Evolutionary conservation across 2,888 invertebrate genomes (phyloP), one percentile per base, ranked within the genome.

Genomic region (Drosophila rubida): DNA sequence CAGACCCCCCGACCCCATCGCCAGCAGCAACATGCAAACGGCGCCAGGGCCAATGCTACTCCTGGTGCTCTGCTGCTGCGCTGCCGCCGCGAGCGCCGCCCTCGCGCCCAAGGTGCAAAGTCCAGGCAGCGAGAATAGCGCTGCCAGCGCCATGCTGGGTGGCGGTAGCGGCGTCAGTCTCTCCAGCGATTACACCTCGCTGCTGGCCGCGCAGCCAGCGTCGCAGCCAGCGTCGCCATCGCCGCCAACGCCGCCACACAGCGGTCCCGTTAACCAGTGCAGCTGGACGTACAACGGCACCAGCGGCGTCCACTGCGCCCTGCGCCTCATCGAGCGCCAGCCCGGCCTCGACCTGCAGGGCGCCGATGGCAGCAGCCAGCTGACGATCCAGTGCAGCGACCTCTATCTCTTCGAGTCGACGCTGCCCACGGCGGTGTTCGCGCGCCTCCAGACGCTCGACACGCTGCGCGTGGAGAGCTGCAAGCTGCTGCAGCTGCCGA

Each of bases 391-490:
- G 85, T 97, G 97, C 93, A 96, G 95, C 92, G 95, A 96, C 90
- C 94, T 95, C 65, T 94, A 96, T 85, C 94, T 96, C 62, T 96
- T 95, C 89, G 97, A 97, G 93, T 97, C 97, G 92, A 94, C 95
- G 77, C 92, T 97, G 77, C 94, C 95, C 61, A 94, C 95, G 44
- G 95, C 95, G 76, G 95, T 95, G 80, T 96, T 96, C 91, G 94
- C 95, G 70, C 93, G 96, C 9, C 93, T 97, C 9, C 94, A 94
- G 87, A 92, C 90, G 27, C 93, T 97, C 48, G 95, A 95, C 84
- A 95, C 96, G 69, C 92, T 97, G 53, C 93, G 94, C 72, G 94
- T 97, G 88, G 94, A 93, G 86, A 95, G 95, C 72, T 97, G 97
- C 92, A 97, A 97, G 92, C 93, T 97, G 46, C 93, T 96, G 54